Evolutionary conservation across 2,888 invertebrate species (phyloP), one percentile per base, ranked within the genome.

Genomic region (Flabesymbios commensalis): DNA sequence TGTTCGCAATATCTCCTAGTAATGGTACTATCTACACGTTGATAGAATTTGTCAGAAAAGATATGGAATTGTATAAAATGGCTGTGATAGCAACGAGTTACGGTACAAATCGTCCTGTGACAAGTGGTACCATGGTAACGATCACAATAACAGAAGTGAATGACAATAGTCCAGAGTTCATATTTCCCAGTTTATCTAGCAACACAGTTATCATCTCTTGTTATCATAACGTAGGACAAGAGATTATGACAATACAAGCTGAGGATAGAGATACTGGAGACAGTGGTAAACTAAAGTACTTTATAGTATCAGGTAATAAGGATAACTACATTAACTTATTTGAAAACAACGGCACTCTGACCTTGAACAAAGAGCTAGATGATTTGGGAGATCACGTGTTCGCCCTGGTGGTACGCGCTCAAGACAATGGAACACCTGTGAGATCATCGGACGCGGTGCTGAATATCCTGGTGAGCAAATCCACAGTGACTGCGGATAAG

Each of bases 121-220:
- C 49, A 26, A 59, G 60, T 36, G 42, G 55, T 0, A 52, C 55
- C 31, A 60, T 62, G 47, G 63, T 67, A n/a, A 54, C 59, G 19
- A 49, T 67, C 55, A 65, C 59, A 31, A 65, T 67, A 1, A 61
- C 51, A 22, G 67, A 67, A 47, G 31, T 55, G 26, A 67, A 67
- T 32, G 67, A 67, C 42, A 62, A 67, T 41, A 54, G 52, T 19
- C 67, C 67, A 22, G 48, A 33, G 10, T 65, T 67, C 42, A 54
- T 57, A 10, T 67, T 58, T 28, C 67, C 67, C 17, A 43, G 36
- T 22, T 19, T 26, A 24, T 41, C 24, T 28, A 65, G 65, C 43
- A 51, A 63, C 57, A 60, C 65, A 14, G 39, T 67, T 24, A n/a
- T 57, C 24, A 41, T 67, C 19, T 58, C 64, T 41, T 60, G 53